These are phyloP conservation scores for Timandra comae DNA, from an alignment of 2,888 invertebrate species.

Conservation along the genomic window DNA sequence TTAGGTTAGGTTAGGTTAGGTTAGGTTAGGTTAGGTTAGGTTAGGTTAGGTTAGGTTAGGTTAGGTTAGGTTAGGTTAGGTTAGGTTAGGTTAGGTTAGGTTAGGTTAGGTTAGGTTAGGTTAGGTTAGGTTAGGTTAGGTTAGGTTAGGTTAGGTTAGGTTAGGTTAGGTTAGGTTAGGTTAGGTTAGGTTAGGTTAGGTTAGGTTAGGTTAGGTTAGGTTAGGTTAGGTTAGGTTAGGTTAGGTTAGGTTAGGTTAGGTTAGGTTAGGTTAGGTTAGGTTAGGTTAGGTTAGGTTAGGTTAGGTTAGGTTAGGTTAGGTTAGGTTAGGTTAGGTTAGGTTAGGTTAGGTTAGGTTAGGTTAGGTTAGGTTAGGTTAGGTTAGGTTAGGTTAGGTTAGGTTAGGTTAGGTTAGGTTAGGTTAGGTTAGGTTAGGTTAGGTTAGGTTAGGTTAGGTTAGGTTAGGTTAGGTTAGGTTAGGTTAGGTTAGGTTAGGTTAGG, in stretches of 20 bases:
- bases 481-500: slow-evolving; percentile 18
- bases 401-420: slow-evolving; percentile 18
- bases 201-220: slow-evolving; percentile 11
- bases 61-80: slow-evolving; percentile 6
- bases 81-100: slow-evolving; percentile 6
- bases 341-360: slow-evolving; percentile 11
- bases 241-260: slow-evolving; percentile 14
- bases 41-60: slow-evolving; percentile 7
- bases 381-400: slow-evolving; percentile 18
- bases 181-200: slow-evolving; percentile 11
- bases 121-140: slow-evolving; percentile 12
- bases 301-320: slow-evolving; percentile 15
- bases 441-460: slow-evolving; percentile 12
- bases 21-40: slow-evolving; percentile 7
- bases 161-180: slow-evolving; percentile 11
- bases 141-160: slow-evolving; percentile 13
- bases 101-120: slow-evolving; percentile 4
- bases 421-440: slow-evolving; percentile 19
- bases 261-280: slow-evolving; percentile 15
- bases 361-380: slow-evolving; percentile 20
- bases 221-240: slow-evolving; percentile 13
- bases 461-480: slow-evolving; percentile 17
- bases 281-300: slow-evolving; percentile 13
- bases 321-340: slow-evolving; percentile 13
- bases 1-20: slow-evolving; percentile 10